Conservation (phyloP, 2,888 invertebrate genomes). For the Drosophila demipolita region DNA sequence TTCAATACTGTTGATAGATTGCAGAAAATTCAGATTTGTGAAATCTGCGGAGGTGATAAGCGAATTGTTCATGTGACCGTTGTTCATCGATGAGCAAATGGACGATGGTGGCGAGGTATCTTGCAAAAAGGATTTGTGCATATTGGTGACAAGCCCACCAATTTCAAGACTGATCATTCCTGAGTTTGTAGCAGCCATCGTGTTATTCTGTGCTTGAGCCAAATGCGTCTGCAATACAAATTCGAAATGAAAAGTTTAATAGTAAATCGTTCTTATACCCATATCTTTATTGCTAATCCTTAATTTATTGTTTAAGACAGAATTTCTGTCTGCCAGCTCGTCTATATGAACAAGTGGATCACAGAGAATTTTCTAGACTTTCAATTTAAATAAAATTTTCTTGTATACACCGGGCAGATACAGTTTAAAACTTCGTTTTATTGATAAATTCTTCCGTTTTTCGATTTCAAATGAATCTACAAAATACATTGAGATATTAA, state of each 20-base stretch:
- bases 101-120: conserved; percentile 85
- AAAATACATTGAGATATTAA: too few relatives aligned
- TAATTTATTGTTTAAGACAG: neutral
- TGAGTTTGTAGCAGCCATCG: conserved; percentile 5
- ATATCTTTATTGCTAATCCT: neutral
- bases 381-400: neutral
- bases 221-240: conserved; percentile 17
- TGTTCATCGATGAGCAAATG: conserved; percentile 82
- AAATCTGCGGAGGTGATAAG: conserved; percentile 85
- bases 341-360: neutral
- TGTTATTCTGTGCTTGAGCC: conserved; percentile 40
- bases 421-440: neutral
- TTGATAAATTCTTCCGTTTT: neutral
- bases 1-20: conserved; percentile 78
- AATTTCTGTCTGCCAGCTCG: neutral
- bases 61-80: conserved; percentile 83
- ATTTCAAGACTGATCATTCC: conserved; percentile 82
- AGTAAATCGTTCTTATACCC: neutral
- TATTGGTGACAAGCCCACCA: conserved; percentile 84
- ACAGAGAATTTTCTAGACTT: neutral
- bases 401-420: neutral
- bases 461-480: too few relatives aligned
- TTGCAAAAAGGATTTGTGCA: conserved; percentile 84
- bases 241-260: neutral
- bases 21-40: conserved; percentile 82